These are phyloP conservation scores for Leptopilina drosophilae DNA, from an alignment of 2,888 invertebrate species.

Conservation along the genomic window DNA sequence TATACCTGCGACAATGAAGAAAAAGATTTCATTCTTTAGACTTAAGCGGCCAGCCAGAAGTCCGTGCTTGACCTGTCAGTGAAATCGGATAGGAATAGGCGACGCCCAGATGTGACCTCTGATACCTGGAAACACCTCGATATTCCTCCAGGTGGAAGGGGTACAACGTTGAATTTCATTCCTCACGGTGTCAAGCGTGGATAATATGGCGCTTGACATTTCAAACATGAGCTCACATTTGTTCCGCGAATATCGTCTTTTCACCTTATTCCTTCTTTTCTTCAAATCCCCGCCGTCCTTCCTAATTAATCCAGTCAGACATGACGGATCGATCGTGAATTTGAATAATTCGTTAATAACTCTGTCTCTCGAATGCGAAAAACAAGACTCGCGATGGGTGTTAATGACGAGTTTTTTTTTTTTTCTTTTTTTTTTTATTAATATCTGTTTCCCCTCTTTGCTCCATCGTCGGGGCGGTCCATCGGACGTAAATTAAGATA, in stretches of 20 bases:
- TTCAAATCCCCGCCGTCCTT: conserved; percentile 36
- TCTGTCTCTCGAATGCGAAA: conserved; percentile 44
- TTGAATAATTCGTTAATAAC: conserved; percentile 50
- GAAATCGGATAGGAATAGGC: conserved; percentile 74
- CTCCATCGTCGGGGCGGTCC: conserved; percentile 23
- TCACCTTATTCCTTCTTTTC: not conserved
- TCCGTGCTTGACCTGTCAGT: conserved; percentile 65
- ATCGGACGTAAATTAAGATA: conserved; percentile 38
- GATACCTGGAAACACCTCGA: conserved; percentile 62
- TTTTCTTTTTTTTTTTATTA: not conserved
- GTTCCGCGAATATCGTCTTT: conserved; percentile 24
- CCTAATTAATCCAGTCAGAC: conserved; percentile 50
- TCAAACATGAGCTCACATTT: not conserved
- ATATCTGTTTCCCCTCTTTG: conserved; percentile 19
- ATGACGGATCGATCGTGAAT: conserved; percentile 54
- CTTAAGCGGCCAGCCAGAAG: conserved; percentile 58
- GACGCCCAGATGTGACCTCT: conserved; percentile 72
- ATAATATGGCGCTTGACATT: conserved; percentile 26
- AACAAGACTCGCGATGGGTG: conserved; percentile 37
- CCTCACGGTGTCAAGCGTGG: conserved; percentile 13
- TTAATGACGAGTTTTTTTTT: conserved; percentile 29
- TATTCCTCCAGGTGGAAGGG: conserved; percentile 59
- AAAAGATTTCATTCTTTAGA: conserved; percentile 49
- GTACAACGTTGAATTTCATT: conserved; percentile 33
- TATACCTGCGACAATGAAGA: conserved; percentile 61